These are phyloP conservation scores for Alviniconcha strummeri DNA, from an alignment of 2,888 invertebrate species.

Conservation along the genomic window DNA sequence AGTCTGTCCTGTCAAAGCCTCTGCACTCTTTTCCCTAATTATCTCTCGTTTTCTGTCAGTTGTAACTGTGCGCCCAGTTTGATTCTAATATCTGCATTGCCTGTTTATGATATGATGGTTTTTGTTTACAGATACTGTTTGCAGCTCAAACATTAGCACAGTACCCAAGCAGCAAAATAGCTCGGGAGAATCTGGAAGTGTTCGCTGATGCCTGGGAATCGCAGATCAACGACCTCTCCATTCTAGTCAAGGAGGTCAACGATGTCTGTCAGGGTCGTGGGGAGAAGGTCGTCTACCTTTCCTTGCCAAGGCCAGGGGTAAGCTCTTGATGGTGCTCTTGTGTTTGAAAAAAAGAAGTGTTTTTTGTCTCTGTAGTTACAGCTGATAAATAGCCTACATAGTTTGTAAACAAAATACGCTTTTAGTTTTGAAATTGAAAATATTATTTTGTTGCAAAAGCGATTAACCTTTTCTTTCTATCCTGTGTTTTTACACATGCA, in stretches of 20 bases:
- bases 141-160: conserved; percentile 94
- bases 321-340: conserved; percentile 50
- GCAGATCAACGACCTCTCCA: conserved; percentile 92
- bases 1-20: too few relatives aligned
- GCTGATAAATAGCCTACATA: too few relatives aligned
- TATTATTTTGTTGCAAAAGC: neutral
- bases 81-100: too few relatives aligned
- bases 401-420: too few relatives aligned
- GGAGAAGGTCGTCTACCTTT: conserved; percentile 91
- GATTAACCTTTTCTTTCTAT: neutral
- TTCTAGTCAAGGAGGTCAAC: conserved; percentile 89
- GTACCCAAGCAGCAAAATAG: conserved; percentile 94
- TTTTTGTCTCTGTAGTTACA: too few relatives aligned
- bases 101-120: too few relatives aligned
- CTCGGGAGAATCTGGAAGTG: conserved; percentile 95
- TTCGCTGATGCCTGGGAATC: conserved; percentile 84
- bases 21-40: too few relatives aligned
- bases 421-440: too few relatives aligned
- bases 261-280: conserved; percentile 82
- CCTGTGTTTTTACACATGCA: neutral
- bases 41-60: too few relatives aligned
- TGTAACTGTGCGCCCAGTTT: too few relatives aligned
- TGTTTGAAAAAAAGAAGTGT: too few relatives aligned
- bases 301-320: conserved; percentile 95
- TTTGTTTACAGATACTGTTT: conserved; percentile 81